A percentile compares a stretch with the other conserved stretches of the same genome.
Conservation (phyloP, 2,113 vertebrate genomes). For the Synodontis membranacea region DNA sequence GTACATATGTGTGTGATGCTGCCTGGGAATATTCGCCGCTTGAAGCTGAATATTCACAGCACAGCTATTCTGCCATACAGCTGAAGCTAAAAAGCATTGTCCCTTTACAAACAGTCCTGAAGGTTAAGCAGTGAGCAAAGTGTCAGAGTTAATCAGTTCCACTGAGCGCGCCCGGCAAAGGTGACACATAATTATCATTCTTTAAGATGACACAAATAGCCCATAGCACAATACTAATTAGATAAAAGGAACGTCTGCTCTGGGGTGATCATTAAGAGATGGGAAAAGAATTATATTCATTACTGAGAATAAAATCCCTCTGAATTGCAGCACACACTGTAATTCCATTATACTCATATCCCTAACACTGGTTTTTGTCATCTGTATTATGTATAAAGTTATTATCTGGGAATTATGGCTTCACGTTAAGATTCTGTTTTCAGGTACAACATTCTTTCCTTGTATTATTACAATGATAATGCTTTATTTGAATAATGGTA, state of each 20-base stretch:
- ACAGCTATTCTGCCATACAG: neutral
- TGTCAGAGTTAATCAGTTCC: conserved; percentile 64
- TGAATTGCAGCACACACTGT: neutral
- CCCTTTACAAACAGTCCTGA: conserved; percentile 44
- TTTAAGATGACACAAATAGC: conserved; percentile 56
- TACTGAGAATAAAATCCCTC: conserved; percentile 9
- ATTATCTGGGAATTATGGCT: conserved; percentile 1
- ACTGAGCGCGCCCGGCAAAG: conserved; percentile 51
- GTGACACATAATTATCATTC: conserved; percentile 63
- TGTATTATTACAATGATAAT: neutral
- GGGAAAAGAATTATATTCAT: conserved; percentile 11
- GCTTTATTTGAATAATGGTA: too few species aligned
- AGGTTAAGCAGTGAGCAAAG: conserved; percentile 60
- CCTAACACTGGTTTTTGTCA: neutral
- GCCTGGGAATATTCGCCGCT: neutral
- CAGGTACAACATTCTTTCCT: neutral
- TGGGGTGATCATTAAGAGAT: conserved; percentile 23
- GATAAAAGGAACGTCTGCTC: conserved; percentile 54
- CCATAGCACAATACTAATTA: conserved; percentile 59
- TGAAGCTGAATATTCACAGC: neutral
- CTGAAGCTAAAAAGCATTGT: conserved; percentile 23
- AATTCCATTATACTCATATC: conserved; percentile 1
- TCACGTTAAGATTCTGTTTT: neutral
- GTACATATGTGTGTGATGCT: neutral
- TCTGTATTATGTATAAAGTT: neutral